These are phyloP conservation scores for Luperina testacea DNA, from an alignment of 2,888 invertebrate species.

Conservation along the genomic window DNA sequence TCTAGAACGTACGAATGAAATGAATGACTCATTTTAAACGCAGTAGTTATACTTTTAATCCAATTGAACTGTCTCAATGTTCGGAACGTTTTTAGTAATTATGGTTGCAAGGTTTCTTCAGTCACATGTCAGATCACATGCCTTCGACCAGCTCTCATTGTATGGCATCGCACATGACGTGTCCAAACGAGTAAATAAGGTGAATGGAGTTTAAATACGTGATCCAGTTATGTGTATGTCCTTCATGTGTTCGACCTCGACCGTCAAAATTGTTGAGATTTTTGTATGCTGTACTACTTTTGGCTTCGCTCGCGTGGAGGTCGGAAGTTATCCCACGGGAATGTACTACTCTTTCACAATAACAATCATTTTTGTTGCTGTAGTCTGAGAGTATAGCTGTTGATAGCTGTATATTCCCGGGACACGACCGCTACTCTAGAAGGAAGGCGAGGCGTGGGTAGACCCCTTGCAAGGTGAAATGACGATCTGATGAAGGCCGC, in stretches of 20 bases:
- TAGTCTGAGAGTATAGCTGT: background rate
- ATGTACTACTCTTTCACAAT: background rate
- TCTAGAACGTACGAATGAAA: slow-evolving; percentile 40
- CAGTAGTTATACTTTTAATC: slow-evolving; percentile 51
- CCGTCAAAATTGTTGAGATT: slow-evolving; percentile 16
- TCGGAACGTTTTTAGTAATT: slow-evolving; percentile 56
- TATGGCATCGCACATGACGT: slow-evolving; percentile 67
- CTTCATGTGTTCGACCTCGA: slow-evolving; percentile 24
- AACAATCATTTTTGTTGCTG: background rate
- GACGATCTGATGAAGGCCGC: background rate
- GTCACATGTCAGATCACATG: slow-evolving; percentile 65
- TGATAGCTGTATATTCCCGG: background rate
- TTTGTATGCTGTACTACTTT: background rate
- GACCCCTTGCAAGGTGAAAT: background rate
- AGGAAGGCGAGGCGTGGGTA: background rate
- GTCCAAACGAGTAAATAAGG: slow-evolving; percentile 30
- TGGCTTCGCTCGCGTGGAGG: background rate
- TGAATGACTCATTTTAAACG: slow-evolving; percentile 44
- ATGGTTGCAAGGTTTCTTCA: slow-evolving; percentile 57
- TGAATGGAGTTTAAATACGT: slow-evolving; percentile 39
- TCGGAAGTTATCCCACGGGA: too few relatives aligned
- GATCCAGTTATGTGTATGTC: slow-evolving; percentile 51
- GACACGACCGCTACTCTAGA: background rate
- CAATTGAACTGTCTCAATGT: slow-evolving; percentile 53
- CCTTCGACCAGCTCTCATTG: slow-evolving; percentile 44